A percentile compares a stretch with the other conserved stretches of the same genome.
These are phyloP conservation scores for Tapirus indicus DNA, from an alignment of 2,797 vertebrate species.

Conservation along the genomic window DNA sequence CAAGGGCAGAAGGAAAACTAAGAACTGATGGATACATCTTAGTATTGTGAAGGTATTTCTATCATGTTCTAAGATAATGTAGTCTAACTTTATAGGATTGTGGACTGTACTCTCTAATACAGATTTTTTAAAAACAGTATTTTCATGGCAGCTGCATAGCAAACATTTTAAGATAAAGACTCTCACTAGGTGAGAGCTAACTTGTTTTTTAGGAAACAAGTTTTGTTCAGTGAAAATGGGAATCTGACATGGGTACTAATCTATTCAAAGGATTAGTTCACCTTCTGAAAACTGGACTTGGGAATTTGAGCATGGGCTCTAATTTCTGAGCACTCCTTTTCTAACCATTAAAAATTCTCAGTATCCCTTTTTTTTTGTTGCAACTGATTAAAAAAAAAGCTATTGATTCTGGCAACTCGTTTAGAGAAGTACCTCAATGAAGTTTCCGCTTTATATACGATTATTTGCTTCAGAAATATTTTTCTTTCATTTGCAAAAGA, in stretches of 20 bases:
- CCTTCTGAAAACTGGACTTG: neutral
- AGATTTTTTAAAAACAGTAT: neutral
- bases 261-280: neutral
- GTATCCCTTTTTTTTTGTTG: neutral
- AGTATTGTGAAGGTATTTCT: neutral
- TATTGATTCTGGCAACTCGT: neutral
- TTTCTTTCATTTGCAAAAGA: neutral
- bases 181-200: neutral
- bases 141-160: neutral
- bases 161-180: neutral
- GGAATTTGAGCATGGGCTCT: neutral
- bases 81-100: neutral
- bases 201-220: neutral
- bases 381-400: neutral
- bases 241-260: neutral
- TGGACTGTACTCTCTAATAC: neutral
- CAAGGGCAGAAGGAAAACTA: neutral
- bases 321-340: neutral
- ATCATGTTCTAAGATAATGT: neutral
- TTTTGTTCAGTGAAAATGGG: neutral
- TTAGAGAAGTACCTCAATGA: neutral
- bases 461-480: neutral
- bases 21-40: neutral
- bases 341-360: constrained; percentile 12
- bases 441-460: neutral